Percentiles rank a stretch among this genome's conserved stretches.
Evolutionary conservation across 1,140 invertebrate genomes (phyloP).

Genomic region (Drosophila repleta): DNA sequence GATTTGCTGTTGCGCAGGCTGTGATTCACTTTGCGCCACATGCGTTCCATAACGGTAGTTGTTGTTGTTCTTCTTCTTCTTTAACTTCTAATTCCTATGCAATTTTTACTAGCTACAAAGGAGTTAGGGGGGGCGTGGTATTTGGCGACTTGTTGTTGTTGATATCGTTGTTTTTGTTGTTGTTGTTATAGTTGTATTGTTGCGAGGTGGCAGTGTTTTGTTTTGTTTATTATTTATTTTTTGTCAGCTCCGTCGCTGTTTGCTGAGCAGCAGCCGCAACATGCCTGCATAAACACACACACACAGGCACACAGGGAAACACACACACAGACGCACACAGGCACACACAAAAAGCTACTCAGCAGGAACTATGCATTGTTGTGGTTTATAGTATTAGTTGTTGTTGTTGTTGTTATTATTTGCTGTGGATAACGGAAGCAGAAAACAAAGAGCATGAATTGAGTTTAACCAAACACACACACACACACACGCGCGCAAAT

Average conservation of each 20-base stretch:
- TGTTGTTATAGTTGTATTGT: conserved; percentile 53
- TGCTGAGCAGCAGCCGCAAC: conserved; percentile 24
- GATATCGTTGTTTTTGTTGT: conserved; percentile 36
- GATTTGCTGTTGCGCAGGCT: conserved; percentile 76
- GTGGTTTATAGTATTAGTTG: conserved; percentile 23
- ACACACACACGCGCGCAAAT: background rate
- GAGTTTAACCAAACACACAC: conserved; percentile 52
- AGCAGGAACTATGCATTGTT: conserved; percentile 79
- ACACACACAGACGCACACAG: conserved; percentile 22
- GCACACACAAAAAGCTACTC: conserved; percentile 67
- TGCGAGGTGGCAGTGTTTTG: conserved; percentile 66
- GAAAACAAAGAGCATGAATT: conserved; percentile 70
- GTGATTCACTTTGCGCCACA: conserved; percentile 83
- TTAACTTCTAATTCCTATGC: conserved; percentile 13
- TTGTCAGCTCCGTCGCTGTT: conserved; percentile 31
- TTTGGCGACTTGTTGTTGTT: conserved; percentile 20
- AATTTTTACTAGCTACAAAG: conserved; percentile 66
- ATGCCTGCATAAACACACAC: conserved; percentile 33
- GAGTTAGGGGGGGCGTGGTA: background rate
- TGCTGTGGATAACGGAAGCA: conserved; percentile 62
- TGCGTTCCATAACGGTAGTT: conserved; percentile 69
- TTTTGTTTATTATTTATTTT: conserved; percentile 10
- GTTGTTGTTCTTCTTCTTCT: background rate
- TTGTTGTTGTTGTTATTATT: conserved; percentile 42
- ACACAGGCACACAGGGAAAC: conserved; percentile 13